Conservation (phyloP, 2,113 vertebrate species). For the Gasterosteus aculeatus region DNA sequence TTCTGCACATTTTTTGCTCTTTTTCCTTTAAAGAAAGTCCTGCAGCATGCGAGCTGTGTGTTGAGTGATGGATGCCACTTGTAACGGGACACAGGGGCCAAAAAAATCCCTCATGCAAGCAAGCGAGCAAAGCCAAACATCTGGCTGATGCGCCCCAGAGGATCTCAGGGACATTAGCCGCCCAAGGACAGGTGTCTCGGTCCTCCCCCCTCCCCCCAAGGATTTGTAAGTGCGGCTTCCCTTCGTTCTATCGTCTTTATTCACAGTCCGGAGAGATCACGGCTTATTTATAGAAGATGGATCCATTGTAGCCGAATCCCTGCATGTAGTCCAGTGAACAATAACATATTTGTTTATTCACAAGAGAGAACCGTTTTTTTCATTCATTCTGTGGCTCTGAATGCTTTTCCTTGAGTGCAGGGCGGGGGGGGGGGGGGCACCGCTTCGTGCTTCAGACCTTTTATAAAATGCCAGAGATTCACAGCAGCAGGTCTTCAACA, state of each 20-base stretch:
- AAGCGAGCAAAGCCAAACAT: slow-evolving; percentile 41
- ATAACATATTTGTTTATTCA: slow-evolving; percentile 16
- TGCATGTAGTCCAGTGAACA: slow-evolving; percentile 5
- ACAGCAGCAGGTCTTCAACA: slow-evolving; percentile 34
- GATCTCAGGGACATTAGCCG: slow-evolving; percentile 39
- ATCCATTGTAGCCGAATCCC: background rate
- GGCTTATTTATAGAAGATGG: background rate
- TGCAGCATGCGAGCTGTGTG: slow-evolving; percentile 4
- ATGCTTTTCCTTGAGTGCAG: slow-evolving; percentile 26
- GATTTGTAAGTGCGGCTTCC: background rate
- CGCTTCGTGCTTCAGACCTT: slow-evolving; percentile 67
- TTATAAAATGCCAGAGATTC: slow-evolving; percentile 77
- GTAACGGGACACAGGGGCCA: slow-evolving; percentile 21
- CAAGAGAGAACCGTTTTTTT: slow-evolving; percentile 12
- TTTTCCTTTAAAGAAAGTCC: background rate
- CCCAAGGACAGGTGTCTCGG: slow-evolving; percentile 37
- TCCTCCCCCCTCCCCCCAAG: background rate
- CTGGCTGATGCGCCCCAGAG: slow-evolving; percentile 30
- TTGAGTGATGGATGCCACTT: slow-evolving; percentile 38
- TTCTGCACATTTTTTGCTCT: too few species aligned
- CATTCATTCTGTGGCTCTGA: slow-evolving; percentile 34
- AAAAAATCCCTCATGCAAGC: slow-evolving; percentile 5
- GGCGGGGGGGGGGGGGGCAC: too few species aligned
- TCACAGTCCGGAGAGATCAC: background rate
- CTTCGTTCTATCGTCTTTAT: too few species aligned